Evolutionary conservation across 1,140 invertebrate genomes (phyloP).

Genomic region (Phocides pigmalion): DNA sequence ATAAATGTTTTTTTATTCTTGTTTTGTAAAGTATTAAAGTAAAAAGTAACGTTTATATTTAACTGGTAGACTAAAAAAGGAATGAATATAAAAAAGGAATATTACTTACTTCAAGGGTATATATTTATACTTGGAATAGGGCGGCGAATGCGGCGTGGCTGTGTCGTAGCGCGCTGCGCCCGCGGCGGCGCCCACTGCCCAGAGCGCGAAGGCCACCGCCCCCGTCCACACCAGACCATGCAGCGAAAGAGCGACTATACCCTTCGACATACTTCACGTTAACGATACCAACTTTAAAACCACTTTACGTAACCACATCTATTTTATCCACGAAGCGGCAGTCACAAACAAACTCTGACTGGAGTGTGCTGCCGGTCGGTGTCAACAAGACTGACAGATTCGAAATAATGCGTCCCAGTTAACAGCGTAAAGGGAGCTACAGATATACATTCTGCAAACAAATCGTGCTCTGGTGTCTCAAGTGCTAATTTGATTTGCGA

Average conservation of each 20-base stretch:
- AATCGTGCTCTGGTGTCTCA: constrained; percentile 48
- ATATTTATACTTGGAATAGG: constrained; percentile 64
- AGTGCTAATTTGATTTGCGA: constrained; percentile 76
- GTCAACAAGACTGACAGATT: constrained; percentile 57
- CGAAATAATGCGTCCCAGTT: constrained; percentile 59
- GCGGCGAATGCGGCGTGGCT: constrained; percentile 68
- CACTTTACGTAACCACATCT: constrained; percentile 16
- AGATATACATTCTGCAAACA: constrained; percentile 72
- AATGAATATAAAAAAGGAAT: neutral
- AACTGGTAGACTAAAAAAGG: constrained; percentile 16
- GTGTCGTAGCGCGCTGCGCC: constrained; percentile 61
- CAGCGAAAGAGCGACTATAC: constrained; percentile 54
- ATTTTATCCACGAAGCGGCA: neutral
- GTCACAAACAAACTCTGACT: neutral
- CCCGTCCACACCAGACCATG: constrained; percentile 59
- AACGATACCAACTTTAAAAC: neutral
- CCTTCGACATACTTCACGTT: constrained; percentile 40
- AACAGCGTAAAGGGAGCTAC: constrained; percentile 59
- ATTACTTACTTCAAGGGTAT: constrained; percentile 68
- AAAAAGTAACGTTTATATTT: too few species aligned
- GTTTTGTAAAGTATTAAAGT: too few species aligned
- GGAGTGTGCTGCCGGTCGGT: constrained; percentile 50
- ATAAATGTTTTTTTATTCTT: too few species aligned
- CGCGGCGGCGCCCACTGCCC: constrained; percentile 60
- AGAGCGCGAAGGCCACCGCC: constrained; percentile 57